A percentile compares a stretch with the other conserved stretches of the same genome.
These are phyloP conservation scores for Ardeotis arabs DNA, from an alignment of 2,113 vertebrate species.

Conservation along the genomic window DNA sequence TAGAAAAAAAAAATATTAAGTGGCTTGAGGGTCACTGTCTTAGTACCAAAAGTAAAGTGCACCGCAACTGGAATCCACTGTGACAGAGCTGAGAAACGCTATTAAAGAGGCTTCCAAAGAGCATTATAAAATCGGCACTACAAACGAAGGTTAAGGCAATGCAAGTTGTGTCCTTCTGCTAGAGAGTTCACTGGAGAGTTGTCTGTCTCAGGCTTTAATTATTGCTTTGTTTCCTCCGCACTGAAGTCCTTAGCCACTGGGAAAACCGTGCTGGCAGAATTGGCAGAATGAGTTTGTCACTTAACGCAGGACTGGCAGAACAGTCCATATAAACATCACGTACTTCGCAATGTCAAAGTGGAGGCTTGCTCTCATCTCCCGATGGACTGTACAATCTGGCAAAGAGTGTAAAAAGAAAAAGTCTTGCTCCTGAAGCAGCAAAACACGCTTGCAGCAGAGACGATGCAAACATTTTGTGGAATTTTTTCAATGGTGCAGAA, in stretches of 20 bases:
- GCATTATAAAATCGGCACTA: not conserved
- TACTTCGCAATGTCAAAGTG: not conserved
- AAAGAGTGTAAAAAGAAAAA: not conserved
- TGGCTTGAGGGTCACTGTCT: slow-evolving; percentile 49
- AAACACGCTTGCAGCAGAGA: slow-evolving; percentile 3
- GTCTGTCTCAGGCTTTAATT: slow-evolving; percentile 39
- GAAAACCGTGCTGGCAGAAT: slow-evolving; percentile 47
- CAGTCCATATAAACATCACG: not conserved
- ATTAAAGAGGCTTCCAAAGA: not conserved
- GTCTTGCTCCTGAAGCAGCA: slow-evolving; percentile 51
- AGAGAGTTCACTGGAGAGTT: not conserved
- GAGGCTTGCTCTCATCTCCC: not conserved
- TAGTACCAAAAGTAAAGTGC: slow-evolving; percentile 81
- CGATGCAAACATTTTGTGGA: not conserved
- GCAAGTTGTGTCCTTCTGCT: not conserved
- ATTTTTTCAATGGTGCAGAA: not conserved
- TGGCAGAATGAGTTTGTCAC: slow-evolving; percentile 55
- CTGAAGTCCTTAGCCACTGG: slow-evolving; percentile 40
- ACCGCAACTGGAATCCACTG: slow-evolving; percentile 47
- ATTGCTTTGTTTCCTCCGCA: slow-evolving; percentile 72
- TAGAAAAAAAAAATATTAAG: not conserved
- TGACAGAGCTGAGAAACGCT: slow-evolving; percentile 6
- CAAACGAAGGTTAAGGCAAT: slow-evolving; percentile 62
- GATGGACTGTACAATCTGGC: not conserved
- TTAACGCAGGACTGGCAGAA: not conserved